phyloP scores from a whole-genome alignment of 2,888 invertebrate genomes.

The Acrobasis consociella region DNA sequence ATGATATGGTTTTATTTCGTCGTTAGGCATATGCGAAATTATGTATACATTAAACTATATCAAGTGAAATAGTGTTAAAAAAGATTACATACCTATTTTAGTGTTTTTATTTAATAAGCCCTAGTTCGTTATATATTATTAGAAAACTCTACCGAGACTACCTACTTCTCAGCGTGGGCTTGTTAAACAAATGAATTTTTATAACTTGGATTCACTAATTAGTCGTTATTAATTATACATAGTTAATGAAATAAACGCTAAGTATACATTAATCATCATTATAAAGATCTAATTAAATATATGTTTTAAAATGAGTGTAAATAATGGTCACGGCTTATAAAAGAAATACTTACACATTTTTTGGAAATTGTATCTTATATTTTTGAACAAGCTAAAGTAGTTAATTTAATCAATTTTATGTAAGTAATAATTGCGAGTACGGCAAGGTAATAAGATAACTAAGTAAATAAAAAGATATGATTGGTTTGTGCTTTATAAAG shows the following conservation, averaged over 20 bases:
- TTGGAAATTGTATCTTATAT: too few relatives aligned
- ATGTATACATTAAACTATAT: not conserved
- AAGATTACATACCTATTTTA: not conserved
- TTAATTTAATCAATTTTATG: too few relatives aligned
- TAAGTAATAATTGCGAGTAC: too few relatives aligned
- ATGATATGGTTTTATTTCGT: too few relatives aligned
- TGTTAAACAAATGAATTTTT: not conserved
- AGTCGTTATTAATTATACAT: not conserved
- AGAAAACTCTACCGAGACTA: too few relatives aligned
- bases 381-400: too few relatives aligned
- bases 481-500: too few relatives aligned
- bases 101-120: not conserved
- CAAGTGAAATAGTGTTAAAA: not conserved
- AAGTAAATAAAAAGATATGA: too few relatives aligned
- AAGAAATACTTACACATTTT: too few relatives aligned
- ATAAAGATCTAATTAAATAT: not conserved
- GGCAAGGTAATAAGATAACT: too few relatives aligned
- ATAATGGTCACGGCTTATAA: not conserved
- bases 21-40: not conserved
- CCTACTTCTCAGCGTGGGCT: too few relatives aligned
- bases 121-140: not conserved
- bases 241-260: not conserved
- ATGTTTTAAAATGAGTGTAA: not conserved
- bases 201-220: not conserved
- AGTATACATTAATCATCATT: not conserved